phyloP scores from a whole-genome alignment of 2,797 vertebrate genomes.

The Hoplostethus mediterraneus region DNA sequence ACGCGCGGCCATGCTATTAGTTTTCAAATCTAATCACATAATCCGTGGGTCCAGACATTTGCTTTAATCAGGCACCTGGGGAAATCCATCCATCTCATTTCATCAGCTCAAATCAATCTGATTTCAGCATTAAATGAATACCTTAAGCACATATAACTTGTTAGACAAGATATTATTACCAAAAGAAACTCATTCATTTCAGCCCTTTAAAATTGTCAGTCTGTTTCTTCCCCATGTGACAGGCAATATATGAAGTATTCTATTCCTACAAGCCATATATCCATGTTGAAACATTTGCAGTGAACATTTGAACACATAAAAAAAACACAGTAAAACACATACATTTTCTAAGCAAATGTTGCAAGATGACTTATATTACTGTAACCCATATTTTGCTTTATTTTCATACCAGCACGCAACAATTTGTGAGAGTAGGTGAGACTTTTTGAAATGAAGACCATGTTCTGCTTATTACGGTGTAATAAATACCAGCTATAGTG shows the following conservation, averaged over 20 bases:
- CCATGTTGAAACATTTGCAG: neutral
- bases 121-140: constrained; percentile 65
- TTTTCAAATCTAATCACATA: constrained; percentile 69
- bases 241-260: neutral
- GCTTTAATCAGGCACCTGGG: constrained; percentile 74
- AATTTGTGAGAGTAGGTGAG: neutral
- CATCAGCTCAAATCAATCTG: constrained; percentile 69
- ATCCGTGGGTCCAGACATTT: constrained; percentile 58
- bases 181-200: constrained; percentile 52
- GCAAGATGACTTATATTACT: neutral
- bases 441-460: constrained; percentile 17
- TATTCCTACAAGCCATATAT: neutral
- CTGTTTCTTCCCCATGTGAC: constrained; percentile 1
- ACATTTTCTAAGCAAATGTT: neutral
- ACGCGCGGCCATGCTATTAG: constrained; percentile 61
- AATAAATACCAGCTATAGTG: constrained; percentile 20
- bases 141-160: constrained; percentile 40
- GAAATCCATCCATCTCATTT: constrained; percentile 69
- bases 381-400: neutral
- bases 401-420: constrained; percentile 10
- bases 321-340: too few species aligned
- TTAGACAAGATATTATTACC: constrained; percentile 52
- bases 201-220: constrained; percentile 28
- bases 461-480: neutral
- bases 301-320: too few species aligned